Evolutionary conservation across 2,113 vertebrate genomes (phyloP).

Genomic region (Talpa occidentalis): DNA sequence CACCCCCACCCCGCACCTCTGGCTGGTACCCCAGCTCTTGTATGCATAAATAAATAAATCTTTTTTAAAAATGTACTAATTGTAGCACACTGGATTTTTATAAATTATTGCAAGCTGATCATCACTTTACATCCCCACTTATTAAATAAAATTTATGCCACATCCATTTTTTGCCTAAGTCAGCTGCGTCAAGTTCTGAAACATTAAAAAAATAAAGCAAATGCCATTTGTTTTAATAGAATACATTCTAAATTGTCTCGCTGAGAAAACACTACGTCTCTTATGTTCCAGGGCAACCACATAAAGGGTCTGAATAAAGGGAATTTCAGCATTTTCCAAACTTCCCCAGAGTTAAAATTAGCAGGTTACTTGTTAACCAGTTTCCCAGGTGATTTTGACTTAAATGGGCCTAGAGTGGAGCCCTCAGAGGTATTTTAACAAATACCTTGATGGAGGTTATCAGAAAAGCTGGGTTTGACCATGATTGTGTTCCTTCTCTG

Average conservation of each 20-base stretch:
- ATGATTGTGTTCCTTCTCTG: neutral
- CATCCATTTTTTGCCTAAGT: neutral
- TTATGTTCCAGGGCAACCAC: neutral
- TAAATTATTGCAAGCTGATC: neutral
- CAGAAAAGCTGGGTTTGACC: neutral
- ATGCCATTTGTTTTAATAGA: neutral
- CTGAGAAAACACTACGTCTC: neutral
- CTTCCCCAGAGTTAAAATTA: neutral
- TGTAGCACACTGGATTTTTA: neutral
- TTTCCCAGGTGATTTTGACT: neutral
- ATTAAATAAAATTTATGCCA: neutral
- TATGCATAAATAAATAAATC: too few species aligned
- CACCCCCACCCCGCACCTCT: too few species aligned
- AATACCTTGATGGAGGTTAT: neutral
- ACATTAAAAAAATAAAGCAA: neutral
- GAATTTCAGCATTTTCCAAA: neutral
- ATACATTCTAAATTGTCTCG: neutral
- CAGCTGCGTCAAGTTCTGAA: neutral
- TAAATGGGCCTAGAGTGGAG: neutral
- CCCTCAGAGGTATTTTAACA: neutral
- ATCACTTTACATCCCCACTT: neutral
- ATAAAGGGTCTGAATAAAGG: neutral
- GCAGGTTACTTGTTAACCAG: neutral
- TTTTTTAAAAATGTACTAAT: neutral
- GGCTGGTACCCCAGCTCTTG: too few species aligned